Base-by-base conservation (phyloP, 2,113 vertebrate species). In the Vireo altiloquus region DNA sequence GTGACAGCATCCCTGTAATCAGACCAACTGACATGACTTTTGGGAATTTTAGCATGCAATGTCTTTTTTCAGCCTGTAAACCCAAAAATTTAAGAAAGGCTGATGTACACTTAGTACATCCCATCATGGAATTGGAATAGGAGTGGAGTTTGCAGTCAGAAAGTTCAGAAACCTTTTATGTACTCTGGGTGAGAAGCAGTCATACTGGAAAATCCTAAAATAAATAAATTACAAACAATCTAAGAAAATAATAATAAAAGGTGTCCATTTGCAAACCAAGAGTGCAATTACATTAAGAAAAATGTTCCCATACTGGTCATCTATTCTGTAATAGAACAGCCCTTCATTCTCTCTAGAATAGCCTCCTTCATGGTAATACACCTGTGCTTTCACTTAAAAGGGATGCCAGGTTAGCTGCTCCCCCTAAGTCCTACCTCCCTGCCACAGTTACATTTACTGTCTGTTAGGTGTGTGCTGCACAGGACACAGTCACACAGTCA, bases 391-490 rank as follows among this genome's bases (percentile, higher is more conserved):
- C 14, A 31, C 50, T 89, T 61, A 37, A 64, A 87, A 46, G 40
- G 40, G 57, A 44, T 20, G 10, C 30, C 54, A 39, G 15, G 20
- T 49, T 61, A 63, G 75, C 56, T 64, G 61, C 35, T 42, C 54
- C 20, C 50, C 11, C 2, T 25, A 42, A 39, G 3, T 35, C 64
- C 44, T 4, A 10, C 24, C 63, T 68, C 28, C 33, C 66, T 80
- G n/a, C 46, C 40, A 52, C 2, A 69, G 31, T 27, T 15, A 37
- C 0, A 0, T 33, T 44, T 50, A 6, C 6, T 37, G 22, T 33
- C 30, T 71, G 21, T 35, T 19, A 70, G 24, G 4, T 66, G 28
- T 25, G n/a, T 8, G 33, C 33, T 74, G 47, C 46, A 69, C 1
- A 44, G 20, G 37, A 80, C 39, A 16, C 37, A 27, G 23, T 37